Percentiles rank a stretch among this genome's conserved stretches.
Evolutionary conservation across 2,888 invertebrate genomes (phyloP).

Genomic region (Antheraea yamamai): DNA sequence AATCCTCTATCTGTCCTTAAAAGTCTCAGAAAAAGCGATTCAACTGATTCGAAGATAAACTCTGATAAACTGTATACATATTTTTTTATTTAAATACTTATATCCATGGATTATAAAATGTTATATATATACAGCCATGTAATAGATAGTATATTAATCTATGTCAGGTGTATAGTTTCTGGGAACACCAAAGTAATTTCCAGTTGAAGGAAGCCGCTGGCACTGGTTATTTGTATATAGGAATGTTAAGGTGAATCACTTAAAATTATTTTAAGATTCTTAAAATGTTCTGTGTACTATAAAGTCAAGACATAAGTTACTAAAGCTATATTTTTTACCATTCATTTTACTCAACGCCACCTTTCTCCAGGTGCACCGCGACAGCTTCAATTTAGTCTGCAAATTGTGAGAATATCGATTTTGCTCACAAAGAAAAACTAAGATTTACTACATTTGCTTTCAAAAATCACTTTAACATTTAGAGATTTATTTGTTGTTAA

Average conservation of each 20-base stretch:
- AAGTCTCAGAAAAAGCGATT: too few relatives aligned
- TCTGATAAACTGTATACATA: too few relatives aligned
- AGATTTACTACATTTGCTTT: constrained; percentile 7
- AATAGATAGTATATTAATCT: too few relatives aligned
- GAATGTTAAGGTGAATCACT: neutral
- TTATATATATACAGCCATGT: too few relatives aligned
- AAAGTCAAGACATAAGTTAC: neutral
- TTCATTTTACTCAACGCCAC: constrained; percentile 42
- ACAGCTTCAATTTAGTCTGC: constrained; percentile 49
- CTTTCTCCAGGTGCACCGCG: constrained; percentile 33
- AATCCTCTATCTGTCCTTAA: too few relatives aligned
- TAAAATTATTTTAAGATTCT: neutral
- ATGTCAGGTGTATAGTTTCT: too few relatives aligned
- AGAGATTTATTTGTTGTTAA: neutral
- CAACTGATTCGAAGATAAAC: too few relatives aligned
- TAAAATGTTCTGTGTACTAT: neutral
- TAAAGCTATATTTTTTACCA: constrained; percentile 24
- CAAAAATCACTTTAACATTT: constrained; percentile 8
- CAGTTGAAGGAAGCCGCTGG: too few relatives aligned
- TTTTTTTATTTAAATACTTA: too few relatives aligned
- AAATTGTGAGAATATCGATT: constrained; percentile 19
- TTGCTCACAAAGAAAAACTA: neutral
- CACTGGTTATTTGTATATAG: too few relatives aligned
- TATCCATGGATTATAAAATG: too few relatives aligned
- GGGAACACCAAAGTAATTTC: too few relatives aligned